Base-by-base conservation (phyloP, 92 coral and sea anemone genomes). In the Parazoanthus darwini region DNA sequence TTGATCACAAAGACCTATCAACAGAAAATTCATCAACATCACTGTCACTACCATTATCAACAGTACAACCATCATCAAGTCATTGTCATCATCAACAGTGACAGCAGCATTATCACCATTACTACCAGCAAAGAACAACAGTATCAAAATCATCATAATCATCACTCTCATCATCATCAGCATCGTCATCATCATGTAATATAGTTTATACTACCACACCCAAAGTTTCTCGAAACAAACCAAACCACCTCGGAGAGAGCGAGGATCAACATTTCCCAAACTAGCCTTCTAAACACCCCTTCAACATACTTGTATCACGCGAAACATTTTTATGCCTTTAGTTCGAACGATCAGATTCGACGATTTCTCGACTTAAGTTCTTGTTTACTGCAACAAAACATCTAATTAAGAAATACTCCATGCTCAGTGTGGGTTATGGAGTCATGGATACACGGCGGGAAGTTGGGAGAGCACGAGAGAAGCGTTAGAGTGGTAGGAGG, bases 1-100 rank as follows among this genome's bases (percentile, higher is more conserved):
- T 44, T 82, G 92, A 89, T 91, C 94, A 74, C 99, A 96, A 71
- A 96, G 82, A 84, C 81, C 98, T 96, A 86, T 6, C 65, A 26
- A 89, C 39, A 73, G 72, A 15, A 29, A 13, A 76, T 35, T 54
- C 11, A 33, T 36, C 51, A 20, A 0, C 23, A 58, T 58, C 66
- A 58, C 13, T 18, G 22, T 7, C 22, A 6, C 2, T 56, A 56
- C 16, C 65, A 3, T 3, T 16, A 56, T 13, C 65, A 16, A 16
- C 65, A 56, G 33, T 29, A 29, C 3, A 3, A 56, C 14, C 14
- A 56, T 56, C 22, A 8, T 54, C 63, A 59, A 59, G n/a, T 63
- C 26, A 18, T 14, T 4, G 1, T 10, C 15, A 77, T 39, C 50
- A 75, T 13, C 79, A 37, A 16, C 79, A 38, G 18, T 38, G 22